Evolutionary conservation across 2,888 invertebrate species (phyloP).

Genomic region (Escarpia spicata): DNA sequence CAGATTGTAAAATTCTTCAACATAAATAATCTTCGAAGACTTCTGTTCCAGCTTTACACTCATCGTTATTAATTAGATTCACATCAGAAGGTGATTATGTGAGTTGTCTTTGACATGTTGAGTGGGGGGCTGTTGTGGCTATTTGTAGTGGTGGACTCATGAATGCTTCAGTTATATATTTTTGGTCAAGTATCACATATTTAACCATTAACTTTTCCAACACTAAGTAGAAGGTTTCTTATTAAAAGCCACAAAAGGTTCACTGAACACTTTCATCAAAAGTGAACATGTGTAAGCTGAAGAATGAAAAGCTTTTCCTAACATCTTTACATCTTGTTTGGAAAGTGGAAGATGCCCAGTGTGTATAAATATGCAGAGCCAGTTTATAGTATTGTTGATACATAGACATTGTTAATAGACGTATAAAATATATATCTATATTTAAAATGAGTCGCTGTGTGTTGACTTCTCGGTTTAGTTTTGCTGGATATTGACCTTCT

Average conservation of each 20-base stretch:
- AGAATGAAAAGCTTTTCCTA: not conserved
- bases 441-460: no score
- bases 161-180: not conserved
- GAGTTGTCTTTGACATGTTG: not conserved
- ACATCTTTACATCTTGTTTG: not conserved
- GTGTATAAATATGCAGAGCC: no score
- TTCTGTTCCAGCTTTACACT: not conserved
- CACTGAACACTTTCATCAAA: not conserved
- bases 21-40: not conserved
- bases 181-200: not conserved
- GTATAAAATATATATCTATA: not conserved
- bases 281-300: not conserved
- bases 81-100: not conserved
- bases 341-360: not conserved
- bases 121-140: no score
- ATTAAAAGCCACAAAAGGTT: not conserved
- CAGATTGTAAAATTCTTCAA: not conserved
- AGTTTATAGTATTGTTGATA: not conserved
- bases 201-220: not conserved
- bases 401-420: not conserved
- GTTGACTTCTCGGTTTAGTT: not conserved
- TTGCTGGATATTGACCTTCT: not conserved
- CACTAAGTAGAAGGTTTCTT: not conserved
- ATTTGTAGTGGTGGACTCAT: no score
- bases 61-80: not conserved